Evolutionary conservation across 2,797 vertebrate species (phyloP).

Genomic region (Avahi laniger): DNA sequence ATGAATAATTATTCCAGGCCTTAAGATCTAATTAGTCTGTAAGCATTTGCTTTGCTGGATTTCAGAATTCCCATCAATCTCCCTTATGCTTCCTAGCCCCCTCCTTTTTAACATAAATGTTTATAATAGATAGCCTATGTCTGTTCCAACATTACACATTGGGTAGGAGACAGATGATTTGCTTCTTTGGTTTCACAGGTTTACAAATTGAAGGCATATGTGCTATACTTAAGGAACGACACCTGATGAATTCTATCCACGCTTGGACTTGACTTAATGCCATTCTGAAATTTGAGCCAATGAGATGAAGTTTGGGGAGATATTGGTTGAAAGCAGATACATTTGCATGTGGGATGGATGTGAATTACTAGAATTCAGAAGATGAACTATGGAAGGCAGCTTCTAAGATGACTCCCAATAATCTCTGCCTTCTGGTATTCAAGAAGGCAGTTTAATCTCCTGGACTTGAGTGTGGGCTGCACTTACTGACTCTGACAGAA

Average conservation of each 20-base stretch:
- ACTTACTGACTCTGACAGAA: neutral
- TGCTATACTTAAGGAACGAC: neutral
- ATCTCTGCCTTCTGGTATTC: neutral
- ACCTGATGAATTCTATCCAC: neutral
- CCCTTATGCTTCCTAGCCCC: neutral
- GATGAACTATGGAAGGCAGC: neutral
- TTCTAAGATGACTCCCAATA: neutral
- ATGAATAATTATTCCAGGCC: neutral
- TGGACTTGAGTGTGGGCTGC: neutral
- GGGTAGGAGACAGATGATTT: neutral
- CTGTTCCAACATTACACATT: neutral
- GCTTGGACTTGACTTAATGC: neutral
- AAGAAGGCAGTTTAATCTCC: neutral
- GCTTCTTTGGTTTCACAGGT: neutral
- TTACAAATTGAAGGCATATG: neutral
- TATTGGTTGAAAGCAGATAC: neutral
- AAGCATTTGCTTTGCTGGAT: neutral
- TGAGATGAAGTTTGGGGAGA: neutral
- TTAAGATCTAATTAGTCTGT: neutral
- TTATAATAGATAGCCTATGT: neutral
- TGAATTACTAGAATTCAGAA: neutral
- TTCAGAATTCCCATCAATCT: neutral
- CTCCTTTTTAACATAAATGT: neutral
- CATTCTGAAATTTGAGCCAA: neutral
- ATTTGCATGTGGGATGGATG: neutral